These are phyloP conservation scores for Arnoldichthys spilopterus DNA, from an alignment of 2,797 vertebrate genomes.

Conservation along the genomic window DNA sequence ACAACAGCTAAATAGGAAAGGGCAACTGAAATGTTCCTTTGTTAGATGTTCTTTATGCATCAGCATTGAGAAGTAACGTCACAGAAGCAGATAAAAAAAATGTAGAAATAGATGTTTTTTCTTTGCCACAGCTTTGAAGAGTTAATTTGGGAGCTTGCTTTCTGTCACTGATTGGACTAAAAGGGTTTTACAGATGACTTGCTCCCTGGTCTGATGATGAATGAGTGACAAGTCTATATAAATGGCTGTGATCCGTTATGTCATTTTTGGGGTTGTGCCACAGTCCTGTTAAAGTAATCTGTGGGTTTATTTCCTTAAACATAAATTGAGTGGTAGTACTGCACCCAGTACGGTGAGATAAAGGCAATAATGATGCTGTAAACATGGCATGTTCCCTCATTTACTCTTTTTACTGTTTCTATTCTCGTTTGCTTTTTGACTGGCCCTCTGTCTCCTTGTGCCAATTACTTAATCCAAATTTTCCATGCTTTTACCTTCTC, in stretches of 20 bases:
- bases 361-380: constrained; percentile 8
- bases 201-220: not conserved
- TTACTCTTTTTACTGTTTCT: not conserved
- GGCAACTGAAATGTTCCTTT: not conserved
- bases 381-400: constrained; percentile 23
- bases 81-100: too few relatives aligned
- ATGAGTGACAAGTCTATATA: not conserved
- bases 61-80: too few relatives aligned
- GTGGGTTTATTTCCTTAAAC: constrained; percentile 16
- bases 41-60: not conserved
- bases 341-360: constrained; percentile 34
- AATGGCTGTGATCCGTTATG: not conserved
- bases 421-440: constrained; percentile 25
- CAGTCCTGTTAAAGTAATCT: constrained; percentile 43
- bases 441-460: not conserved
- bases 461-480: constrained; percentile 55
- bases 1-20: too few relatives aligned
- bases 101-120: not conserved
- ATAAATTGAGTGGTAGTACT: constrained; percentile 5
- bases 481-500: constrained; percentile 33
- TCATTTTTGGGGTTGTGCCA: not conserved
- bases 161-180: not conserved
- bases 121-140: not conserved
- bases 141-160: not conserved
- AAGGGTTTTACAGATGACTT: not conserved